These are phyloP conservation scores for Girardia tigrina DNA, from an alignment of 2,888 invertebrate genomes.

Conservation along the genomic window DNA sequence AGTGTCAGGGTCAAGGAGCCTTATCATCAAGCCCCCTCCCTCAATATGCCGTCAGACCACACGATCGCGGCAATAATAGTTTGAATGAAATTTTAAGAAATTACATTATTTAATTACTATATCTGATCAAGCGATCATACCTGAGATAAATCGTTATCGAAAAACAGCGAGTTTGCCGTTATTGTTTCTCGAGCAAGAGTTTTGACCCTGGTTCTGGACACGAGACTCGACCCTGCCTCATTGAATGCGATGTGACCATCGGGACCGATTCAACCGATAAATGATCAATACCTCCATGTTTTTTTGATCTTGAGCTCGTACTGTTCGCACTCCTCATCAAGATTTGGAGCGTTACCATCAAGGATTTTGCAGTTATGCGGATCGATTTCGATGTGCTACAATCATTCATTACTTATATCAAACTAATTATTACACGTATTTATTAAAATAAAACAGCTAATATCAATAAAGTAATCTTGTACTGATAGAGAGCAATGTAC, in stretches of 20 bases:
- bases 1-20: too few species aligned
- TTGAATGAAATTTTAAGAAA: too few species aligned
- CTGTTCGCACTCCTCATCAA: constrained; percentile 68
- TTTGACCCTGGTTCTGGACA: constrained; percentile 85
- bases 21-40: too few species aligned
- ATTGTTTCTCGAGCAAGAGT: constrained; percentile 85
- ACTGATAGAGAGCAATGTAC: too few species aligned
- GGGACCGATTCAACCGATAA: constrained; percentile 92
- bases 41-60: too few species aligned
- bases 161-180: constrained; percentile 89
- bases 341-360: constrained; percentile 64
- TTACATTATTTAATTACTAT: too few species aligned
- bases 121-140: too few species aligned
- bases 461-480: too few species aligned
- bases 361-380: constrained; percentile 80
- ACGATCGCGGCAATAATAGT: too few species aligned
- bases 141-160: constrained; percentile 69
- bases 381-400: constrained; percentile 73
- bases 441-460: too few species aligned
- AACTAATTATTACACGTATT: too few species aligned
- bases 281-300: constrained; percentile 85
- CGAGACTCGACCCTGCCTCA: constrained; percentile 89
- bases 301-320: constrained; percentile 71
- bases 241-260: constrained; percentile 99
- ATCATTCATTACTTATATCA: too few species aligned